phyloP scores from a whole-genome alignment of 2,888 invertebrate species.

The Drosophila diplacantha region DNA sequence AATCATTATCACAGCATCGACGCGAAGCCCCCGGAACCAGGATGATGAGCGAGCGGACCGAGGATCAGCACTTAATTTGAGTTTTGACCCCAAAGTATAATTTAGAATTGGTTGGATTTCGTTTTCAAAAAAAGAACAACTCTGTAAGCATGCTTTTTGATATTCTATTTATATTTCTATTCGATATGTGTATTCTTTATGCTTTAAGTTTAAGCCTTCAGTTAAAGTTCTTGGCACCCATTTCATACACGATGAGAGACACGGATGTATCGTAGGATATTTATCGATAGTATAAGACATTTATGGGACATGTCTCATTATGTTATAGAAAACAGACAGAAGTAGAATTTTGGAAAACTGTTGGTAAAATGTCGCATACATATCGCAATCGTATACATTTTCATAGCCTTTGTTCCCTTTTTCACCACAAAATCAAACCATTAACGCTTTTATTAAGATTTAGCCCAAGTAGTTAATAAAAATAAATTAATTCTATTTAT shows the following conservation, averaged over 20 bases:
- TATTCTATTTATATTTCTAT: constrained; percentile 22
- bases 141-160: constrained; percentile 77
- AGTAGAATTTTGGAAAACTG: neutral
- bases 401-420: neutral
- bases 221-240: constrained; percentile 6
- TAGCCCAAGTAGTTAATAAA: neutral
- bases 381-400: no score
- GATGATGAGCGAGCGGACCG: constrained; percentile 13
- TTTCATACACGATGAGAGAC: neutral
- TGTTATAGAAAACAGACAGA: neutral
- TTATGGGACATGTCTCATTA: neutral
- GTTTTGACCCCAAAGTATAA: constrained; percentile 63
- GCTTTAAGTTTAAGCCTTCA: constrained; percentile 10
- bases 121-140: constrained; percentile 67
- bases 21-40: constrained; percentile 11
- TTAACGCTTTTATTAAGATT: neutral
- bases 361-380: neutral
- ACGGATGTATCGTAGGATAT: neutral
- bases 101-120: constrained; percentile 71
- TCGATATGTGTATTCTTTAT: constrained; percentile 16
- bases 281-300: neutral
- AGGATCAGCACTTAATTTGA: constrained; percentile 63
- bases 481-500: neutral
- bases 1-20: constrained; percentile 17
- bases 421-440: neutral